Evolutionary conservation across 2,113 vertebrate species (phyloP).

Genomic region (Vireo altiloquus): DNA sequence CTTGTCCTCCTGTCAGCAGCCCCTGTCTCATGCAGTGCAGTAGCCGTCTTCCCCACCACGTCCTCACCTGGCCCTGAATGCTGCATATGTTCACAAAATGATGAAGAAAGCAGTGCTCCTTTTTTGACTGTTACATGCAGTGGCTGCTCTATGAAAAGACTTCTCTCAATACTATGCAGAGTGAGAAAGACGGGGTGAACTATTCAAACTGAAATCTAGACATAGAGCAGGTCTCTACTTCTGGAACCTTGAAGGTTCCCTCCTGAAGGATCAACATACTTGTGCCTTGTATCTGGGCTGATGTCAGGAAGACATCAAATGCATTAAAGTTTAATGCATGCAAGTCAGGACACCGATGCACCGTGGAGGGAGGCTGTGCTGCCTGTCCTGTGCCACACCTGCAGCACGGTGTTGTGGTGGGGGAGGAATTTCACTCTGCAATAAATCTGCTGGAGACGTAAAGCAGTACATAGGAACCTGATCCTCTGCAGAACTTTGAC

Average conservation of each 20-base stretch:
- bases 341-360: accelerated
- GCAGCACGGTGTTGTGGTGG: neutral
- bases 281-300: neutral
- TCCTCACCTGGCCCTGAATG: neutral
- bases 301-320: neutral
- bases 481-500: neutral
- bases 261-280: neutral
- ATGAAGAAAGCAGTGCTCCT: neutral
- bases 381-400: neutral
- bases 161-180: neutral
- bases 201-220: neutral
- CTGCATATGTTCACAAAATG: neutral
- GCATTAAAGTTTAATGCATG: neutral
- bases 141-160: neutral
- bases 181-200: neutral
- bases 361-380: neutral
- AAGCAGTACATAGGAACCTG: neutral
- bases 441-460: neutral
- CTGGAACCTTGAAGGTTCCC: neutral
- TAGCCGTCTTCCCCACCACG: neutral
- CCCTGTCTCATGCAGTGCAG: neutral
- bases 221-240: neutral
- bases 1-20: neutral
- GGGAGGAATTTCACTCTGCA: neutral
- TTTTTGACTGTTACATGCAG: neutral